Percentiles rank a stretch among this genome's conserved stretches.
Evolutionary conservation across 2,113 vertebrate species (phyloP).

Genomic region (Pedetes capensis): DNA sequence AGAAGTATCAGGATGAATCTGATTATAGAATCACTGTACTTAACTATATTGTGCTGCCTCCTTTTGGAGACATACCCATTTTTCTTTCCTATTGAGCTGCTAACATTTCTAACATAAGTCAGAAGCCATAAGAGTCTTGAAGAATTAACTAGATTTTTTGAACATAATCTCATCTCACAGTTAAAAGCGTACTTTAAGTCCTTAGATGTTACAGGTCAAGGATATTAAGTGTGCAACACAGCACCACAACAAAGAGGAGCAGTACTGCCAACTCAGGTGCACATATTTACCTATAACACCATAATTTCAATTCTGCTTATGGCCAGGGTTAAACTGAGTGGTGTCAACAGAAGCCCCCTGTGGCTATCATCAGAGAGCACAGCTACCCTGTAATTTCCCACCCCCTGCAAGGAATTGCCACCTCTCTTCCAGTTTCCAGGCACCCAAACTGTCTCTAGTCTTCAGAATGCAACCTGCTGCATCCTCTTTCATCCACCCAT

Average conservation of each 20-base stretch:
- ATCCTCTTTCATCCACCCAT: neutral
- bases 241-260: neutral
- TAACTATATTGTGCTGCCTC: neutral
- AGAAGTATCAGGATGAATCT: neutral
- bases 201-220: neutral
- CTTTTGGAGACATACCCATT: neutral
- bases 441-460: neutral
- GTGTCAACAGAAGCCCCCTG: neutral
- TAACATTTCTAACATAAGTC: neutral
- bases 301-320: neutral
- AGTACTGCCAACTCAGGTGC: neutral
- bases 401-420: rapidly evolving
- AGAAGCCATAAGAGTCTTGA: neutral
- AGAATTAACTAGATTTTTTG: neutral
- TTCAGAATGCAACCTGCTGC: neutral
- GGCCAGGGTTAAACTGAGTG: neutral
- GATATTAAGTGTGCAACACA: neutral
- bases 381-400: neutral
- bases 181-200: neutral
- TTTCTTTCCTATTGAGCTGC: neutral
- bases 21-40: neutral
- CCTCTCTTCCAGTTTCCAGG: neutral
- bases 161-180: neutral
- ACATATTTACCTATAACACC: neutral
- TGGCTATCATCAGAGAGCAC: neutral